phyloP scores from a whole-genome alignment of 2,888 invertebrate species.

The Himalopsyche tibetana region DNA sequence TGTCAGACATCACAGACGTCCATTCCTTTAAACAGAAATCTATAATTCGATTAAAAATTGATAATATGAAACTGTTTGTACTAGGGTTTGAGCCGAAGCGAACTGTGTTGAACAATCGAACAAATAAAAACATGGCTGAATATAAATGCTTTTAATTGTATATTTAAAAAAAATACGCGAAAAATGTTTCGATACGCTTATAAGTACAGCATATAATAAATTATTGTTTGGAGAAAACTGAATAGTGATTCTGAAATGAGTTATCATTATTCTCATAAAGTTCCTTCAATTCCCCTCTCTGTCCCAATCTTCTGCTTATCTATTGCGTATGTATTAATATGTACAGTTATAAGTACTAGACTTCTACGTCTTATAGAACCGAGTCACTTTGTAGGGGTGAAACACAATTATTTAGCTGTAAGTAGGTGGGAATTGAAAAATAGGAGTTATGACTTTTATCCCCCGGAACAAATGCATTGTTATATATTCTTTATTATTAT shows the following conservation, averaged over 20 bases:
- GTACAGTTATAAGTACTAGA: conserved; percentile 56
- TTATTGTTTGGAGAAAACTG: neutral
- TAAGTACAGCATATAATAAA: too few species aligned
- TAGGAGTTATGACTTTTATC: conserved; percentile 65
- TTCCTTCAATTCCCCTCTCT: neutral
- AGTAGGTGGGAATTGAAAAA: conserved; percentile 66
- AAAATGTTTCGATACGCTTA: too few species aligned
- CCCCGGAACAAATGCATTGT: conserved; percentile 59
- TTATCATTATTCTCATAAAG: neutral
- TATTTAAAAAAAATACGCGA: too few species aligned
- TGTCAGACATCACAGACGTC: too few species aligned
- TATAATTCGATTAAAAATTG: too few species aligned
- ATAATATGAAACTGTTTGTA: too few species aligned
- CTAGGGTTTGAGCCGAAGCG: too few species aligned
- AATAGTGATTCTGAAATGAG: conserved; percentile 22
- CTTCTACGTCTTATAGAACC: conserved; percentile 9
- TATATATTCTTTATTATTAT: conserved; percentile 53
- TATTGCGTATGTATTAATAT: conserved; percentile 64
- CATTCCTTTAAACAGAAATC: too few species aligned
- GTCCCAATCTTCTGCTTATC: conserved; percentile 60
- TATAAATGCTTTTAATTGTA: too few species aligned
- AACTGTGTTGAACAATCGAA: too few species aligned
- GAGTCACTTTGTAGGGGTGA: conserved; percentile 49
- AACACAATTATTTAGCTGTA: conserved; percentile 66
- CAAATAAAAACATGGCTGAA: too few species aligned